Evolutionary conservation across 2,888 invertebrate genomes (phyloP).

Genomic region (Agapostemon virescens): DNA sequence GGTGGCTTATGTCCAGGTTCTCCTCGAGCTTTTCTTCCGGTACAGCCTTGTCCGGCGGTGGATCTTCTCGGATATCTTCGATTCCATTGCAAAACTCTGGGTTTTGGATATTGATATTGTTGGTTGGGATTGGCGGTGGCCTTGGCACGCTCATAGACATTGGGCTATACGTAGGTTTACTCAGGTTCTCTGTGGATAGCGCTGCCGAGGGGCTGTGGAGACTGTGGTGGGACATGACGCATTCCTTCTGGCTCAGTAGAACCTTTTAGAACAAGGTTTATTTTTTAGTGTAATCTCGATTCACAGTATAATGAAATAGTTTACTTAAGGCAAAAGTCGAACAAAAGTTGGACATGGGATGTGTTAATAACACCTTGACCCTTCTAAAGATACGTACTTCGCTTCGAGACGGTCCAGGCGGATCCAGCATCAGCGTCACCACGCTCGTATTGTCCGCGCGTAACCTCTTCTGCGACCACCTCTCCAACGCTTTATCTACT

Average conservation of each 20-base stretch:
- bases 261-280: slow-evolving; percentile 60
- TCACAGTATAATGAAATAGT: no score
- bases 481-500: slow-evolving; percentile 90
- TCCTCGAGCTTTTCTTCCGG: slow-evolving; percentile 23
- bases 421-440: slow-evolving; percentile 94
- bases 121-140: slow-evolving; percentile 13
- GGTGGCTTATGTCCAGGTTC: not conserved
- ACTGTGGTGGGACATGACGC: slow-evolving; percentile 49
- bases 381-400: slow-evolving; percentile 80
- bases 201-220: slow-evolving; percentile 35
- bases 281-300: not conserved
- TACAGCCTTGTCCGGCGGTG: slow-evolving; percentile 10
- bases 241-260: slow-evolving; percentile 73
- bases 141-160: slow-evolving; percentile 17
- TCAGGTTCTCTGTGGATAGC: slow-evolving; percentile 9
- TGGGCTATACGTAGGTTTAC: slow-evolving; percentile 24
- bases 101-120: slow-evolving; percentile 55
- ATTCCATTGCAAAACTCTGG: slow-evolving; percentile 66
- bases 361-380: not conserved
- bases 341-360: no score
- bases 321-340: no score
- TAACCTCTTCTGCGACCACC: slow-evolving; percentile 92
- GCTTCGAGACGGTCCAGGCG: slow-evolving; percentile 89
- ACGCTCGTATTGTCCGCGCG: slow-evolving; percentile 98
- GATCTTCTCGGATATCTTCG: slow-evolving; percentile 17